Evolutionary conservation across 1,140 invertebrate genomes (phyloP).

Genomic region (Elysia chlorotica): DNA sequence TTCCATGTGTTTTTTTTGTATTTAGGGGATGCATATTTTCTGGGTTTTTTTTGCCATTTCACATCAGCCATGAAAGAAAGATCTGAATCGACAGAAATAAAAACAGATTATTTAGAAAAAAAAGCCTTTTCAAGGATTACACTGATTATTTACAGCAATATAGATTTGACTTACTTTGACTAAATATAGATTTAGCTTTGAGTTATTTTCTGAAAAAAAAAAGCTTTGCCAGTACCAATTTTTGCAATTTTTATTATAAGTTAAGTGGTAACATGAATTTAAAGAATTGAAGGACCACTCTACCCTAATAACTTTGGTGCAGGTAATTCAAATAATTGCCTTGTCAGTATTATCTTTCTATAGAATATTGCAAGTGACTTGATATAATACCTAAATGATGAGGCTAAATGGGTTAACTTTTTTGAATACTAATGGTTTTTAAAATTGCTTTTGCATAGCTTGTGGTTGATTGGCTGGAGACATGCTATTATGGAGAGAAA

Average conservation of each 20-base stretch:
- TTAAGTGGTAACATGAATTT: not conserved
- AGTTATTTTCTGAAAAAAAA: not conserved
- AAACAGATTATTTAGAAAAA: too few relatives aligned
- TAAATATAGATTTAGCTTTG: not conserved
- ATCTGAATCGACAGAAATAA: not conserved
- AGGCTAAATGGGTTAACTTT: too few relatives aligned
- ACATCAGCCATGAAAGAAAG: not conserved
- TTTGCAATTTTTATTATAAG: not conserved
- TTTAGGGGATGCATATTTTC: too few relatives aligned
- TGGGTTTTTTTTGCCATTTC: not conserved
- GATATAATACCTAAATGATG: not conserved
- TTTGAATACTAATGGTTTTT: not conserved
- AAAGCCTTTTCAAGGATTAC: not conserved
- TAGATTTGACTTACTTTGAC: too few relatives aligned
- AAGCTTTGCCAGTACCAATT: conserved; percentile 1
- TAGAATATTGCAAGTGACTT: not conserved
- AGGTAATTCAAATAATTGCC: too few relatives aligned
- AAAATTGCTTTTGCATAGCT: conserved; percentile 58
- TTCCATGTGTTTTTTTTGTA: too few relatives aligned
- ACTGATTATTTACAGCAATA: not conserved
- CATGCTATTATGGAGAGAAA: conserved; percentile 71
- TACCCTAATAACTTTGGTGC: not conserved
- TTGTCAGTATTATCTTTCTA: too few relatives aligned
- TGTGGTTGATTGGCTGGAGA: conserved; percentile 92
- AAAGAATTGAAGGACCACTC: not conserved